Evolutionary conservation across 2,113 vertebrate species (phyloP).

Genomic region (Sisor rabdophorus): DNA sequence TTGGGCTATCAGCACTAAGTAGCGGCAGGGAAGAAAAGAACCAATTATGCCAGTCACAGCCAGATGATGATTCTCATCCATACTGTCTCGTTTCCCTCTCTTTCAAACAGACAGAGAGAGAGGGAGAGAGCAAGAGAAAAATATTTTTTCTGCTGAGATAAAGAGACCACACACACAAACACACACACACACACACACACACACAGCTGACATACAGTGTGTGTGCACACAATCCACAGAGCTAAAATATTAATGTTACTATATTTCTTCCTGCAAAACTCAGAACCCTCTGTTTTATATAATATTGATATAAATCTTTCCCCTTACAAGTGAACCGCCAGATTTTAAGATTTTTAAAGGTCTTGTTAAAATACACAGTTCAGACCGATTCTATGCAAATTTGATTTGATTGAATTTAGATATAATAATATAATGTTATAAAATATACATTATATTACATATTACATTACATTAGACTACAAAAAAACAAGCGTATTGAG

Average conservation of each 20-base stretch:
- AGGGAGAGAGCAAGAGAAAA: constrained; percentile 44
- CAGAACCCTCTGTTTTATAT: constrained; percentile 8
- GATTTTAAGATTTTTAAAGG: background rate
- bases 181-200: too few relatives aligned
- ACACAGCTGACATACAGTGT: constrained; percentile 10
- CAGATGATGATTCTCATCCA: constrained; percentile 56
- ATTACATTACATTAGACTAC: too few relatives aligned
- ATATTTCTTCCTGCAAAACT: background rate
- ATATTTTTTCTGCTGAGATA: constrained; percentile 42
- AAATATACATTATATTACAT: too few relatives aligned
- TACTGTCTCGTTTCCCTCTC: constrained; percentile 36
- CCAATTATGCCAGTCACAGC: constrained; percentile 58
- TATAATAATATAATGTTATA: too few relatives aligned
- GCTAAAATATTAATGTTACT: constrained; percentile 7
- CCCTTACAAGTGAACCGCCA: background rate
- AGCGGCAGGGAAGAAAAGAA: constrained; percentile 54
- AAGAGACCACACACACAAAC: constrained; percentile 27
- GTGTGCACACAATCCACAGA: background rate
- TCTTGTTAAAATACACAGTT: background rate
- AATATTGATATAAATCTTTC: background rate
- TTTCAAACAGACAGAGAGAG: constrained; percentile 38
- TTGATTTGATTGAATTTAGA: too few relatives aligned
- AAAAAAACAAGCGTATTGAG: too few relatives aligned
- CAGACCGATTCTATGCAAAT: background rate
- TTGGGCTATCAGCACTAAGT: constrained; percentile 59